A percentile compares a stretch with the other conserved stretches of the same genome.
phyloP scores from a whole-genome alignment of 2,113 vertebrate genomes.

The Eptatretus burgeri region DNA sequence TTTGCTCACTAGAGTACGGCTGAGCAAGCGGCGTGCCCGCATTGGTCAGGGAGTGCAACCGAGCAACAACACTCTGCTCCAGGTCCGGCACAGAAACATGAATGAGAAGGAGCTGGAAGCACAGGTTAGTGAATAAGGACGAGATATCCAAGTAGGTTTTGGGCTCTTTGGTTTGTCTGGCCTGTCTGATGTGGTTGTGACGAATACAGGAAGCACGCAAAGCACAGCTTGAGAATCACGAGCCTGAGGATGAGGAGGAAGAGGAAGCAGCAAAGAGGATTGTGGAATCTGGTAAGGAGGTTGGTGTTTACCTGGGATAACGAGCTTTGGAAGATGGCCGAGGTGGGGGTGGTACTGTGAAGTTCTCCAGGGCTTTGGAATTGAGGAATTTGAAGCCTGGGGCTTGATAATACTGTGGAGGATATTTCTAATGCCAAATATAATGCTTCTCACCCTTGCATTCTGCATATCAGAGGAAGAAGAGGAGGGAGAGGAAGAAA shows the following conservation, averaged over 20 bases:
- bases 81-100: slow-evolving; percentile 77
- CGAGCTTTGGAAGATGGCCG: background rate
- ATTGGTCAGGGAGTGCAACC: slow-evolving; percentile 38
- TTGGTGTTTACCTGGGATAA: background rate
- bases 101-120: slow-evolving; percentile 72
- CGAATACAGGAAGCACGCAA: slow-evolving; percentile 38
- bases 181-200: slow-evolving; percentile 5
- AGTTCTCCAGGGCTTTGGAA: fast-evolving
- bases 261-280: slow-evolving; percentile 29
- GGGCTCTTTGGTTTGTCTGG: background rate
- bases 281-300: slow-evolving; percentile 32
- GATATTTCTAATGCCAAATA: background rate
- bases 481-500: slow-evolving; percentile 19
- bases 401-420: background rate
- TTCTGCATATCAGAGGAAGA: slow-evolving; percentile 16
- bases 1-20: slow-evolving; percentile 27
- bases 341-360: too few relatives aligned
- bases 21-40: slow-evolving; percentile 63
- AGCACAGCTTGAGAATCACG: slow-evolving; percentile 71
- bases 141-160: background rate
- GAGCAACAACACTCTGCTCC: slow-evolving; percentile 52
- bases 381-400: background rate
- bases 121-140: slow-evolving; percentile 22
- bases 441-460: too few relatives aligned
- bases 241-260: slow-evolving; percentile 65